phyloP scores from a whole-genome alignment of 2,888 invertebrate species.

The Amphipoea lucens region DNA sequence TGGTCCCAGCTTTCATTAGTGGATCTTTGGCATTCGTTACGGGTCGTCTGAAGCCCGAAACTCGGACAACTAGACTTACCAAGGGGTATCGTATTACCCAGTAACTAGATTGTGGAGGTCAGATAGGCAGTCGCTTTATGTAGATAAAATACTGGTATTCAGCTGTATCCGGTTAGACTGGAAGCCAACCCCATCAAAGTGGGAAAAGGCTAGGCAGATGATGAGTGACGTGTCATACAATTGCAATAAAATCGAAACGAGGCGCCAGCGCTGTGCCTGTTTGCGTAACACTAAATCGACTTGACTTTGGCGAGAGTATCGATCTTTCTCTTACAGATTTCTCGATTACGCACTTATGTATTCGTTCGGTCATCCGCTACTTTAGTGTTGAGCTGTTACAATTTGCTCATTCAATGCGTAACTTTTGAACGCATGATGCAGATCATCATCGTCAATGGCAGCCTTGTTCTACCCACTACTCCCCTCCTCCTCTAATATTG shows the following conservation, averaged over 20 bases:
- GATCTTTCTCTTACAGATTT: conserved; percentile 79
- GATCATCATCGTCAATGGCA: neutral
- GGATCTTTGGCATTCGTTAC: too few species aligned
- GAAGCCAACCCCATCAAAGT: neutral
- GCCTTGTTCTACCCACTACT: neutral
- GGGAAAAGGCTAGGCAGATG: neutral
- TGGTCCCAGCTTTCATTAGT: too few species aligned
- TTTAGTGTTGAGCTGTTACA: conserved; percentile 5
- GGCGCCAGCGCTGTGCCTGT: conserved; percentile 34
- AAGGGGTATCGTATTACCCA: too few species aligned
- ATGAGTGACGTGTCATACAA: neutral
- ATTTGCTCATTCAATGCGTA: neutral
- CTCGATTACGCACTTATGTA: conserved; percentile 72
- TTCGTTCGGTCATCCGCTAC: conserved; percentile 33
- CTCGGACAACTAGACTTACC: too few species aligned
- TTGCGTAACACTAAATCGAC: conserved; percentile 67
- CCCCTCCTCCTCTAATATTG: neutral
- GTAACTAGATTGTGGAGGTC: neutral
- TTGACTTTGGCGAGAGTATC: conserved; percentile 73
- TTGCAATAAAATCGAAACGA: conserved; percentile 25
- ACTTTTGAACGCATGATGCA: neutral
- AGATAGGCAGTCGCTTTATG: neutral
- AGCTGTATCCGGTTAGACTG: neutral
- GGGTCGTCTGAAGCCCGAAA: too few species aligned
- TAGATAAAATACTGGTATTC: neutral